Evolutionary conservation across 2,797 vertebrate species (phyloP).

Genomic region (Octomys mimax): DNA sequence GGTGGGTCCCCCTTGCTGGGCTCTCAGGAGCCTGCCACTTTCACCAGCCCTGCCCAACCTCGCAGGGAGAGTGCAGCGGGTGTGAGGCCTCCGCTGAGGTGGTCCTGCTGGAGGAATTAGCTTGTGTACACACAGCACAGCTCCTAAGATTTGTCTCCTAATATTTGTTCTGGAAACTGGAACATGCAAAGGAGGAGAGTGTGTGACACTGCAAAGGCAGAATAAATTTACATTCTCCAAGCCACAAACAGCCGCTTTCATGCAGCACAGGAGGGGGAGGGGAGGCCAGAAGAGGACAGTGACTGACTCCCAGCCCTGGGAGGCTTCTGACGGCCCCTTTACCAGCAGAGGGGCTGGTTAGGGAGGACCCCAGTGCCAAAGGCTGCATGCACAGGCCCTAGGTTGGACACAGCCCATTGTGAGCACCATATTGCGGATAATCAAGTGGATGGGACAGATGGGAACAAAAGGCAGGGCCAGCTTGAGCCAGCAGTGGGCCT

Average conservation of each 20-base stretch:
- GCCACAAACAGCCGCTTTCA: conserved; percentile 37
- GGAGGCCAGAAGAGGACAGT: neutral
- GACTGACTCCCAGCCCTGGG: neutral
- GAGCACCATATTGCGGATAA: neutral
- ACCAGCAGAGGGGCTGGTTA: neutral
- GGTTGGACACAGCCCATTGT: neutral
- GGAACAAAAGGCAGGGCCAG: neutral
- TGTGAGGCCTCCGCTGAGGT: conserved; percentile 64
- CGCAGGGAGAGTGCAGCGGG: conserved; percentile 17
- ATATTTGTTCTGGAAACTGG: conserved; percentile 83
- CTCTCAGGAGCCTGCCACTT: neutral
- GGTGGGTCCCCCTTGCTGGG: neutral
- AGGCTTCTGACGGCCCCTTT: neutral
- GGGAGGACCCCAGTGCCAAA: neutral
- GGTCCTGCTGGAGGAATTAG: conserved; percentile 63
- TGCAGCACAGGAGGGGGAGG: neutral
- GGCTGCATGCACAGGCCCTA: neutral
- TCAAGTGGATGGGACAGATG: neutral
- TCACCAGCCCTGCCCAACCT: conserved; percentile 49
- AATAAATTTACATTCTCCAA: conserved; percentile 74
- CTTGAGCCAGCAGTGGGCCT: neutral
- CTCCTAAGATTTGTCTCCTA: conserved; percentile 79
- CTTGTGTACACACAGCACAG: conserved; percentile 39
- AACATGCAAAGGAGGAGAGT: conserved; percentile 75
- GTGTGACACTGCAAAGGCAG: conserved; percentile 6